phyloP scores from a whole-genome alignment of 1,140 invertebrate genomes.

The Brachionus calyciflorus region DNA sequence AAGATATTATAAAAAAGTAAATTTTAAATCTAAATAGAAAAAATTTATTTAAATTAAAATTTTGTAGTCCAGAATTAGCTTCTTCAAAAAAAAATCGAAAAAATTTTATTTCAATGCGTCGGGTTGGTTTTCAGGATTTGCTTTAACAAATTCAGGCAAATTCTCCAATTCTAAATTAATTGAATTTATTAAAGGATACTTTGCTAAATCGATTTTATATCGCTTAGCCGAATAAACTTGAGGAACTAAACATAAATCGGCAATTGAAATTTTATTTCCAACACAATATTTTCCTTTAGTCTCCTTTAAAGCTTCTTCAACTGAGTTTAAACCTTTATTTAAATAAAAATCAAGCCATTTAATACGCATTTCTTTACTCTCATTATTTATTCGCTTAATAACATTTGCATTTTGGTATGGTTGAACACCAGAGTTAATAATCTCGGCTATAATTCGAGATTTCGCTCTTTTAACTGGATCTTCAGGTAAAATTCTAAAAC shows the following conservation, averaged over 20 bases:
- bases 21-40: slow-evolving; percentile 29
- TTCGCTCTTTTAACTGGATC: slow-evolving; percentile 75
- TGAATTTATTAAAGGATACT: slow-evolving; percentile 1
- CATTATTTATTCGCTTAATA: too few species aligned
- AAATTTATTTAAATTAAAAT: not conserved
- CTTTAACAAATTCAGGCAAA: not conserved
- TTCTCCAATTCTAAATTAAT: slow-evolving; percentile 15
- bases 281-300: slow-evolving; percentile 90
- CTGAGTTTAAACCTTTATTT: slow-evolving; percentile 74
- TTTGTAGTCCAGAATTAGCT: not conserved
- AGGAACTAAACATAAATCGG: slow-evolving; percentile 89
- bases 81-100: not conserved
- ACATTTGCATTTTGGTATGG: slow-evolving; percentile 93
- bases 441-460: slow-evolving; percentile 72
- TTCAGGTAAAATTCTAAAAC: slow-evolving; percentile 73
- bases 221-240: slow-evolving; percentile 68
- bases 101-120: not conserved
- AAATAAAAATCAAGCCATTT: slow-evolving; percentile 88
- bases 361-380: slow-evolving; percentile 51
- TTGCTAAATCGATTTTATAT: slow-evolving; percentile 11
- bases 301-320: slow-evolving; percentile 79
- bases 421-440: slow-evolving; percentile 87
- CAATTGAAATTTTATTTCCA: slow-evolving; percentile 85
- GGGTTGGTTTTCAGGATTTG: slow-evolving; percentile 23
- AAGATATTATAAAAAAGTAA: not conserved